Evolutionary conservation across 2,888 invertebrate species (phyloP).

Genomic region (Aphelenchoides bicaudatus): DNA sequence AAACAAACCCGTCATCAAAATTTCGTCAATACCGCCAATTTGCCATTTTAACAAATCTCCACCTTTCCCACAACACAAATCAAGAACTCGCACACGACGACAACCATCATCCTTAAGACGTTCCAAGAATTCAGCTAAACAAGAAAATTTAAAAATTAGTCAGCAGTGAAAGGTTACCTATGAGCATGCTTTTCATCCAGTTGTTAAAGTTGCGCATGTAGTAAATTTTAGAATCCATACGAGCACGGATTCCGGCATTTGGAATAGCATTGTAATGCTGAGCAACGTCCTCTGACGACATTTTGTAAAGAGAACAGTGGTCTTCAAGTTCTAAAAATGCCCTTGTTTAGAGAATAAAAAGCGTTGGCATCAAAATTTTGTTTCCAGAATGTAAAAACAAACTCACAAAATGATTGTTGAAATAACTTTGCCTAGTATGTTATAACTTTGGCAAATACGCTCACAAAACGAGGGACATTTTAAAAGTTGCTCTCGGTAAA

Average conservation of each 20-base stretch:
- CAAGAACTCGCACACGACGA: slow-evolving; percentile 68
- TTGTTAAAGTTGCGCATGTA: slow-evolving; percentile 95
- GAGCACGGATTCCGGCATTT: slow-evolving; percentile 75
- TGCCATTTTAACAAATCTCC: slow-evolving; percentile 91
- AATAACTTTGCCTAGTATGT: no score
- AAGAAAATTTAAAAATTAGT: slow-evolving; percentile 13
- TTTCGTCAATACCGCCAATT: slow-evolving; percentile 38
- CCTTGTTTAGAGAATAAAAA: no score
- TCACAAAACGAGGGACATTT: no score
- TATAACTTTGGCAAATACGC: no score
- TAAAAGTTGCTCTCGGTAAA: no score
- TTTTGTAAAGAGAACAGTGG: no score
- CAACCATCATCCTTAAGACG: slow-evolving; percentile 28
- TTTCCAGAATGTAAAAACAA: no score
- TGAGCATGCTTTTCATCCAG: slow-evolving; percentile 94
- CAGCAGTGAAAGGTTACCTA: slow-evolving; percentile 68
- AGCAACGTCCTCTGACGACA: slow-evolving; percentile 68
- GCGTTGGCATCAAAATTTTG: no score
- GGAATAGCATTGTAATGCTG: slow-evolving; percentile 86
- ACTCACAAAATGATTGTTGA: no score
- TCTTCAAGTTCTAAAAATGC: no score
- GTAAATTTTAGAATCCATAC: slow-evolving; percentile 84
- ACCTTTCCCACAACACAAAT: slow-evolving; percentile 96
- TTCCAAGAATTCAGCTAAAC: slow-evolving; percentile 30
- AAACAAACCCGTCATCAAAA: slow-evolving; percentile 56